Evolutionary conservation across 2,113 vertebrate species (phyloP), one percentile per base, ranked within the genome.

Genomic region (Probosciger aterrimus): DNA sequence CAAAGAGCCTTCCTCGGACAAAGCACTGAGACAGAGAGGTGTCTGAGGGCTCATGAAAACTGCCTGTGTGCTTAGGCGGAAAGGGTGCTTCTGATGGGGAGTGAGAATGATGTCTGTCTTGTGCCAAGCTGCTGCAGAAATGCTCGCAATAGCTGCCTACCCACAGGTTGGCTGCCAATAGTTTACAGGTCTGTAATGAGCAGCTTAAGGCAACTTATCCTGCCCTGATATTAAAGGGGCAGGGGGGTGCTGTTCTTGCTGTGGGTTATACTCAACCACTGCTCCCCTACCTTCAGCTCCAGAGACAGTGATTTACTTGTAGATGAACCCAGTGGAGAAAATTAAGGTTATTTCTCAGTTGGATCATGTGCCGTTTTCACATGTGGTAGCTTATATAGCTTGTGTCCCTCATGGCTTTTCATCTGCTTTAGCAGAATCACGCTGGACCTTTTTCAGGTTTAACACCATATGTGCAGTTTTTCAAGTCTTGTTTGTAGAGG

Each of bases 361-460:
- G 24, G 24, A 35, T 57, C 60, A 49, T 4, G 3, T 0, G 0
- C 57, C 79, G 7, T 44, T 41, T 92, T 92, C 52, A n/a, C 1
- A 1, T 62, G 46, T 44, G 6, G 24, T 52, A 88, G 35, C 65
- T 82, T 50, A 7, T 14, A 3, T 8, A 88, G n/a, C 14, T 65
- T 18, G 2, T 28, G 80, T 39, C 63, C 17, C 43, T 94, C 73
- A 4, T 16, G 71, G 33, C 33, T 46, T 78, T 79, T 86, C 15
- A 23, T 64, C 33, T 69, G 39, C 80, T 55, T 75, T 49, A 77
- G 18, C 59, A 80, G 67, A 50, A 53, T n/a, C 71, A 82, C 52
- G 23, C 65, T 41, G 35, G 43, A 53, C 18, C n/a, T 64, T 60
- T 63, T 49, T 14, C 57, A 43, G 39, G 11, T 90, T 78, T 82